These are phyloP conservation scores for Seriola quinqueradiata DNA, from an alignment of 2,113 vertebrate species.

Conservation along the genomic window DNA sequence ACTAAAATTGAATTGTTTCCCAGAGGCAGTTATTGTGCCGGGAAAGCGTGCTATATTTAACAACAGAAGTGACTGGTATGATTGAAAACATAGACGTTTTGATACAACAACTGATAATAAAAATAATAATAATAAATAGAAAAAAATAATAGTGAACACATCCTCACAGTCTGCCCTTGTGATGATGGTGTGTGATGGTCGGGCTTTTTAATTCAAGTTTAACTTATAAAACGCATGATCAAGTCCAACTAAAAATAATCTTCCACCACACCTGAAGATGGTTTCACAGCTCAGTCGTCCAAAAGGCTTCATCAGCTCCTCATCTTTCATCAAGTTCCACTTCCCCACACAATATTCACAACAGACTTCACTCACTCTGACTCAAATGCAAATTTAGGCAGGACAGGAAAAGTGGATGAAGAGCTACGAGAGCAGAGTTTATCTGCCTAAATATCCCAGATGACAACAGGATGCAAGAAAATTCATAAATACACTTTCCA, in stretches of 20 bases:
- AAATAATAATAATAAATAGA: neutral
- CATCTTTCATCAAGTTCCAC: neutral
- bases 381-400: neutral
- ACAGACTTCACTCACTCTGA: neutral
- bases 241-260: conserved; percentile 4
- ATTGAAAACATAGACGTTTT: conserved; percentile 52
- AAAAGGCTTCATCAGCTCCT: neutral
- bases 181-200: neutral
- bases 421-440: neutral
- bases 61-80: conserved; percentile 49
- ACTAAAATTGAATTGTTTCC: conserved; percentile 39
- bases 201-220: neutral
- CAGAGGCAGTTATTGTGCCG: conserved; percentile 26
- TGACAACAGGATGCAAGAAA: neutral
- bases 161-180: conserved; percentile 6
- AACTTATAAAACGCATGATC: neutral
- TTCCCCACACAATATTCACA: neutral
- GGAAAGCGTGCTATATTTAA: conserved; percentile 61
- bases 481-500: neutral
- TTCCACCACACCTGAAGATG: neutral
- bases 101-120: conserved; percentile 23
- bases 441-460: neutral
- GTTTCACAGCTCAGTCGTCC: too few relatives aligned
- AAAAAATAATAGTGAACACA: conserved; percentile 10
- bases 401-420: neutral